A percentile compares a stretch with the other conserved stretches of the same genome.
Evolutionary conservation across 2,113 vertebrate species (phyloP).

Genomic region (Gila orcuttii): DNA sequence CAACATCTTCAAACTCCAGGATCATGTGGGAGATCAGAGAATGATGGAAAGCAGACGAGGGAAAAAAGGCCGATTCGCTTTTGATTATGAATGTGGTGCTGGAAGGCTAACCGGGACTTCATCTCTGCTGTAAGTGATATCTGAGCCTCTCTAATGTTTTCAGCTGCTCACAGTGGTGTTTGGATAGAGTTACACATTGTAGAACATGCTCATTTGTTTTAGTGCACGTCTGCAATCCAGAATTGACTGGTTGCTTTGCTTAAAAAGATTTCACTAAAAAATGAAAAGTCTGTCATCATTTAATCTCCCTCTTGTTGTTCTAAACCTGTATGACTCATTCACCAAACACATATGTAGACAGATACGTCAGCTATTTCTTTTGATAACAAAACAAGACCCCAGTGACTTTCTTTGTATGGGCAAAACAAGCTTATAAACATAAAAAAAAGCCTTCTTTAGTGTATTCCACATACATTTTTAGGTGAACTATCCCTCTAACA

Average conservation of each 20-base stretch:
- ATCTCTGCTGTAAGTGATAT: constrained; percentile 22
- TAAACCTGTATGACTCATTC: background rate
- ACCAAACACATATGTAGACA: background rate
- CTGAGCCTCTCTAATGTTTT: constrained; percentile 3
- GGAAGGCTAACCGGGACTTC: background rate
- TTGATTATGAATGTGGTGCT: constrained; percentile 26
- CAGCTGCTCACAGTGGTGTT: background rate
- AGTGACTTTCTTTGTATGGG: background rate
- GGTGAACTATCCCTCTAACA: background rate
- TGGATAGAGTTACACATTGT: constrained; percentile 14
- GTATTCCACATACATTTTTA: background rate
- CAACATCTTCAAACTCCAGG: background rate
- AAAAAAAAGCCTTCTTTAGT: background rate
- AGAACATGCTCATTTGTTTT: background rate
- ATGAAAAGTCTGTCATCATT: background rate
- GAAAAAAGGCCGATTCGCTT: background rate
- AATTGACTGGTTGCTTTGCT: background rate
- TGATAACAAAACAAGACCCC: background rate
- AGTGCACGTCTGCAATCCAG: background rate
- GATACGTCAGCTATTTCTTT: background rate
- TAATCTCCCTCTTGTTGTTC: background rate
- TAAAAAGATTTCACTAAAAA: background rate
- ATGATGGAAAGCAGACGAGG: constrained; percentile 33
- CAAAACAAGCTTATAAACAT: background rate
- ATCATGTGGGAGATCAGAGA: constrained; percentile 9